Percentiles rank a stretch among this genome's conserved stretches.
Conservation (phyloP, 2,888 invertebrate genomes). For the Neria commutata region DNA sequence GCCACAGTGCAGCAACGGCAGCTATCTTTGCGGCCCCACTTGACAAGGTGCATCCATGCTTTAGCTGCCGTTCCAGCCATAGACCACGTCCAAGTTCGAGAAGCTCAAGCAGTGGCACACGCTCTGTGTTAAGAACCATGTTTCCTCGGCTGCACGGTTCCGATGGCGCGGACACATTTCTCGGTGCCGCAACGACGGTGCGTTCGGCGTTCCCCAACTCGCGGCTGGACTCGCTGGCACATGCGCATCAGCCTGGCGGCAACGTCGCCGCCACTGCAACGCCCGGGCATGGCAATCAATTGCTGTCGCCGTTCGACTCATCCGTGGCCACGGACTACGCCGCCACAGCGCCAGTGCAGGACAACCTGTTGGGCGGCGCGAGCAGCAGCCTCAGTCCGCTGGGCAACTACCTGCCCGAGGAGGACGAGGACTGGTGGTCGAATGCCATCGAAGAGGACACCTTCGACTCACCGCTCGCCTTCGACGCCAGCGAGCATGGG, state of each 20-base stretch:
- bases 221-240: constrained; percentile 52
- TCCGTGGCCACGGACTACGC: constrained; percentile 17
- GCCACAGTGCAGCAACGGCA: too few relatives aligned
- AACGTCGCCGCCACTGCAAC: constrained; percentile 2
- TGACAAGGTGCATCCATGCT: constrained; percentile 39
- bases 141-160: constrained; percentile 56
- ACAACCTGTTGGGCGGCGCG: constrained; percentile 9
- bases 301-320: constrained; percentile 43
- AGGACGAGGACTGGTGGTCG: constrained; percentile 60
- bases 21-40: constrained; percentile 26
- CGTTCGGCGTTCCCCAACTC: constrained; percentile 59
- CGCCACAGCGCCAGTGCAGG: background rate
- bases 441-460: constrained; percentile 62
- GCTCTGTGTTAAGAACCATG: constrained; percentile 51
- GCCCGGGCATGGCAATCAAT: constrained; percentile 37
- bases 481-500: constrained; percentile 62
- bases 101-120: constrained; percentile 13
- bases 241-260: constrained; percentile 22
- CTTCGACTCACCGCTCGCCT: constrained; percentile 61
- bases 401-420: constrained; percentile 45
- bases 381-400: constrained; percentile 32
- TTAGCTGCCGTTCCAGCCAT: constrained; percentile 27
- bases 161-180: constrained; percentile 51
- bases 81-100: constrained; percentile 11
- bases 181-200: constrained; percentile 53